phyloP scores from a whole-genome alignment of 2,797 vertebrate genomes.

The Rhabdomys pumilio region DNA sequence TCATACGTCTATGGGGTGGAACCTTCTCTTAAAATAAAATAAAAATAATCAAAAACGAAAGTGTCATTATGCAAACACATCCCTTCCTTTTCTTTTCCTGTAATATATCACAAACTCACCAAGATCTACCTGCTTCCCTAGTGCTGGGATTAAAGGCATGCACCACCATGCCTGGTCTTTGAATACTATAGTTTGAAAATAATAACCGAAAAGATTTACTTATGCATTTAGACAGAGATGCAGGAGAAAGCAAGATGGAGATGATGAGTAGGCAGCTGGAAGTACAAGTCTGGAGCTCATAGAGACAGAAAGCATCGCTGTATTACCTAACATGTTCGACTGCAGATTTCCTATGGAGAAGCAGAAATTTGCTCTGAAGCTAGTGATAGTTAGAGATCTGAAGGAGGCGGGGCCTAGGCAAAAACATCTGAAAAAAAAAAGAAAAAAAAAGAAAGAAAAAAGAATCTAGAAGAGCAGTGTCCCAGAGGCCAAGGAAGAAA shows the following conservation, averaged over 20 bases:
- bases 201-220: neutral
- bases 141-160: neutral
- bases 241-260: neutral
- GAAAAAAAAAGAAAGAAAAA: neutral
- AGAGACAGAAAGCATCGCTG: neutral
- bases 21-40: neutral
- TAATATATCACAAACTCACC: neutral
- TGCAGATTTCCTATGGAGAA: conserved; percentile 10
- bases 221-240: neutral
- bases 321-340: neutral
- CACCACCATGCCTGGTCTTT: neutral
- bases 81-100: neutral
- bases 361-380: neutral
- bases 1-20: neutral
- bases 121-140: neutral
- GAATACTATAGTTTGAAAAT: conserved; percentile 7
- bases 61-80: neutral
- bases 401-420: neutral
- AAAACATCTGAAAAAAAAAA: neutral
- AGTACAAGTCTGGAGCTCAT: neutral
- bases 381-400: neutral
- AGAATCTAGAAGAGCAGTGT: neutral
- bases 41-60: conserved; percentile 45
- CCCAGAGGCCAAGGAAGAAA: neutral
- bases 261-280: neutral